Percentiles rank a stretch among this genome's conserved stretches.
phyloP scores from a whole-genome alignment of 1,140 invertebrate species.

The Xylocopa sonorina region DNA sequence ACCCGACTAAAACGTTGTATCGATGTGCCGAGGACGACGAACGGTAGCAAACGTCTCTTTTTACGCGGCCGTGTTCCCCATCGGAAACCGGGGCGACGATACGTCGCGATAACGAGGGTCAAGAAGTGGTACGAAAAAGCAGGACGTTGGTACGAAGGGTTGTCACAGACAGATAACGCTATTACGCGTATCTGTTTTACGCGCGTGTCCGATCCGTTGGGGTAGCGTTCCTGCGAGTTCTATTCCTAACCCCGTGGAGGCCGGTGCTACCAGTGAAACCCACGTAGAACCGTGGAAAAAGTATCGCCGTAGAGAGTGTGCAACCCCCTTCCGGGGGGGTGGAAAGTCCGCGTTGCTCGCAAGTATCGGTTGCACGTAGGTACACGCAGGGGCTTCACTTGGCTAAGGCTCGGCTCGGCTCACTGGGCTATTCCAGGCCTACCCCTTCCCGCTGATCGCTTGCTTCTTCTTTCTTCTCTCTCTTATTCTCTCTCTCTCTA shows the following conservation, averaged over 20 bases:
- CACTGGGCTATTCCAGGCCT: slow-evolving; percentile 56
- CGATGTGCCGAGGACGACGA: neutral
- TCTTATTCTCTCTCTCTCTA: too few species aligned
- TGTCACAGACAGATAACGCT: slow-evolving; percentile 53
- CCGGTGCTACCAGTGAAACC: slow-evolving; percentile 54
- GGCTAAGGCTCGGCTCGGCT: slow-evolving; percentile 33
- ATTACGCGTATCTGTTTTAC: slow-evolving; percentile 59
- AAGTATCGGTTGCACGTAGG: slow-evolving; percentile 65
- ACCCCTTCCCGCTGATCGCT: neutral
- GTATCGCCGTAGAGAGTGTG: slow-evolving; percentile 39
- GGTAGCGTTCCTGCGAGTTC: slow-evolving; percentile 42
- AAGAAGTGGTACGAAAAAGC: slow-evolving; percentile 37
- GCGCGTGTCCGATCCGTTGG: slow-evolving; percentile 36
- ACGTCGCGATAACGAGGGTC: slow-evolving; percentile 38
- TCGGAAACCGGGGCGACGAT: neutral
- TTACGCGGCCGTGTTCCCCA: neutral
- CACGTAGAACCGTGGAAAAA: slow-evolving; percentile 60
- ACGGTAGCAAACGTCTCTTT: slow-evolving; percentile 12
- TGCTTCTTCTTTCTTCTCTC: slow-evolving; percentile 12
- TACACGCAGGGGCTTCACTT: slow-evolving; percentile 60
- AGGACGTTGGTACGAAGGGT: slow-evolving; percentile 39
- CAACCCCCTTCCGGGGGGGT: too few species aligned
- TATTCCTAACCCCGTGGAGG: slow-evolving; percentile 15
- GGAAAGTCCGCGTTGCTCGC: slow-evolving; percentile 40
- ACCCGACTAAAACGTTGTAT: neutral